Evolutionary conservation across 2,888 invertebrate genomes (phyloP), one percentile per base, ranked within the genome.

Genomic region (Andrena bucephala): DNA sequence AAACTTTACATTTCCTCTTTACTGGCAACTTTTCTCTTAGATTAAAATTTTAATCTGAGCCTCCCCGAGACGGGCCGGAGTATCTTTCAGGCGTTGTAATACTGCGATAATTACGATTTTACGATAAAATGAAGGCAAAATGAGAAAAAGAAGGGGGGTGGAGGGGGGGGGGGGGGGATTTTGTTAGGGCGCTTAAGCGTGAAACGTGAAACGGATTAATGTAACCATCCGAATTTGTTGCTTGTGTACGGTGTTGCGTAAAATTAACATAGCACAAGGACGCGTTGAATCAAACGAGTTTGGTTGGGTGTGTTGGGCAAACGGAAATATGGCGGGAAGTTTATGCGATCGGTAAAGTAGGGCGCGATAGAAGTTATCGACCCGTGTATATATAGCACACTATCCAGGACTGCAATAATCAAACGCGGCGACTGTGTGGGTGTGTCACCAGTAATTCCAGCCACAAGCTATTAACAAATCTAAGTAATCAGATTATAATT

Each of bases 261-360:
- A 52, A 20, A 7, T 52, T 52, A n/a, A 24, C 4, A 10, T 27
- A 13, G 10, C 3, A 24, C 4, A 57, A 20, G 24, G 1, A 27
- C 2, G 10, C 0, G 2, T 8, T 8, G 8, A 16, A 16, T 52
- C 7, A n/a, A 24, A 7, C 8, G 10, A 36, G n/a, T 13, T 16
- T 2, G 2, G 36, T 29, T 27, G 16, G 59, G 36, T 42, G 68
- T 42, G 54, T 0, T 52, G 7, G 29, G 2, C 31, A 16, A 20
- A 81, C 3, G 29, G 52, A 20, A 69, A 10, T 20, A 27, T 33
- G 36, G 36, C 54, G 62, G 57, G 76, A n/a, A 62, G 54, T 27
- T 36, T 66, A 52, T 68, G 16, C 85, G 57, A 90, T 90, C 92
- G 92, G 88, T 92, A 92, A 92, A 60, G 77, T 69, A 86, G 90